A percentile compares a stretch with the other conserved stretches of the same genome.
Conservation (phyloP, 1,140 invertebrate species). For the Marisa cornuarietis region DNA sequence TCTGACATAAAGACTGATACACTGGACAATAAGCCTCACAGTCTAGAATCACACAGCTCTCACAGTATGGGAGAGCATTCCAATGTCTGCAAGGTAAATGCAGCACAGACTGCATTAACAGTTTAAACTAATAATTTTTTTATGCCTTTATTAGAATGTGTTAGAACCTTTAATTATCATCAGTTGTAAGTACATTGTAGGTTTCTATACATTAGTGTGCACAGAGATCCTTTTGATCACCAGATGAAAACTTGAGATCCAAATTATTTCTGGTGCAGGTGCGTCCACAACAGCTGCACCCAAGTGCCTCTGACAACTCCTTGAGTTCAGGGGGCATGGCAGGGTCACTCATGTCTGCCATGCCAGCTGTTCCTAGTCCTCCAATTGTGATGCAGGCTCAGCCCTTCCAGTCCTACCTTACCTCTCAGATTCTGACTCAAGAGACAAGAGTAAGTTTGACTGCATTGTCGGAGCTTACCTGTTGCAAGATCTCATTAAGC, state of each 20-base stretch:
- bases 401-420: slow-evolving; percentile 50
- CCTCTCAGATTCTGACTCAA: slow-evolving; percentile 51
- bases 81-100: slow-evolving; percentile 75
- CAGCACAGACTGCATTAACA: neutral
- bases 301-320: slow-evolving; percentile 60
- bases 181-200: too few relatives aligned
- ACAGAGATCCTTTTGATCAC: too few relatives aligned
- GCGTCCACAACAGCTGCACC: slow-evolving; percentile 75
- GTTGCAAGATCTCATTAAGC: neutral
- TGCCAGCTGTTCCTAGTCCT: slow-evolving; percentile 55
- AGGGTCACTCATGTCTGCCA: slow-evolving; percentile 64
- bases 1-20: neutral
- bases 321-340: slow-evolving; percentile 56
- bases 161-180: too few relatives aligned
- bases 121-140: neutral
- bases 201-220: too few relatives aligned
- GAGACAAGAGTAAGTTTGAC: slow-evolving; percentile 50
- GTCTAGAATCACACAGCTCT: slow-evolving; percentile 2
- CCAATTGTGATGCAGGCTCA: slow-evolving; percentile 55
- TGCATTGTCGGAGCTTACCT: slow-evolving; percentile 1
- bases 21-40: slow-evolving; percentile 13
- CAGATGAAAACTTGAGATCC: too few relatives aligned
- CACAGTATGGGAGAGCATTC: slow-evolving; percentile 61
- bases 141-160: neutral
- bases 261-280: slow-evolving; percentile 63